phyloP scores from a whole-genome alignment of 2,888 invertebrate genomes.

The Drosophila borealis region DNA sequence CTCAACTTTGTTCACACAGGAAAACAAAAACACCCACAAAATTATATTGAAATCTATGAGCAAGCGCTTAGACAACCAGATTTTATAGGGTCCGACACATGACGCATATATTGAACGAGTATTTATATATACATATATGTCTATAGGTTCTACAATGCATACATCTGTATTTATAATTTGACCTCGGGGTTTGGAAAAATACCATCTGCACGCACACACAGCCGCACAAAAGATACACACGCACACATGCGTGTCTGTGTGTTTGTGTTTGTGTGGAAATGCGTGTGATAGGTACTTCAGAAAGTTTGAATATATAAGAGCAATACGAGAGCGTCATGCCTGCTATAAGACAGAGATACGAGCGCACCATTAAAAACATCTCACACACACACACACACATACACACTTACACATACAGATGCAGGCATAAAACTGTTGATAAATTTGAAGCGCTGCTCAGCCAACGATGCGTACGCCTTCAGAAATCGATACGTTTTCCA shows the following conservation, averaged over 20 bases:
- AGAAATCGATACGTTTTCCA: conserved; percentile 71
- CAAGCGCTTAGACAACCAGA: conserved; percentile 15
- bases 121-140: conserved; percentile 20
- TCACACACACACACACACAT: not conserved
- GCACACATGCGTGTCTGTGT: not conserved
- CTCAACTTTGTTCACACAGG: conserved; percentile 2
- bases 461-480: conserved; percentile 68
- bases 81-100: conserved; percentile 16
- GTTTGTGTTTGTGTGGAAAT: not conserved
- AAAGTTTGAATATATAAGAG: conserved; percentile 53
- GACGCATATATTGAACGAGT: conserved; percentile 41
- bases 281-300: conserved; percentile 51
- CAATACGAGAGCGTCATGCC: conserved; percentile 37
- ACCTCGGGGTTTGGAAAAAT: conserved; percentile 46
- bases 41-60: conserved; percentile 42
- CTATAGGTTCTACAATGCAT: conserved; percentile 11
- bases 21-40: conserved; percentile 19
- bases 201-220: conserved; percentile 39
- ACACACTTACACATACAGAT: conserved; percentile 2
- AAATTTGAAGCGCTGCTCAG: conserved; percentile 56
- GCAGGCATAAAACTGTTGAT: conserved; percentile 44
- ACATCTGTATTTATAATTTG: conserved; percentile 45
- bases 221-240: conserved; percentile 1
- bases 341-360: conserved; percentile 39
- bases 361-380: conserved; percentile 29